Conservation (phyloP, 2,113 vertebrate genomes). For the Caretta caretta region DNA sequence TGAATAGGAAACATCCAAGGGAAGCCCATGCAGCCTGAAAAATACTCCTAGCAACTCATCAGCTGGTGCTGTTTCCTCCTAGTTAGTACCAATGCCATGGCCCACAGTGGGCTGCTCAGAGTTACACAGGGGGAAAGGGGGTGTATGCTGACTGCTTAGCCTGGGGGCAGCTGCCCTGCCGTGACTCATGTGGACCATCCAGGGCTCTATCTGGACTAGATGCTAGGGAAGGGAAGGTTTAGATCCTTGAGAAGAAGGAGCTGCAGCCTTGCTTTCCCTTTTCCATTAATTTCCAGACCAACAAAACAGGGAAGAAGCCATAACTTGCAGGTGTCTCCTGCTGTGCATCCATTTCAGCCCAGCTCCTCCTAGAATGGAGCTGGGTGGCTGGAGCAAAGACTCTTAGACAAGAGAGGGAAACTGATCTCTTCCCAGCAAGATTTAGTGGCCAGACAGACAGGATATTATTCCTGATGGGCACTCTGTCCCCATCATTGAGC, state of each 20-base stretch:
- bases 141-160: not conserved
- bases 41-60: not conserved
- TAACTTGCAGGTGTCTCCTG: constrained; percentile 27
- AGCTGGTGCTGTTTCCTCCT: not conserved
- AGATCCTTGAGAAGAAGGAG: not conserved
- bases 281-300: constrained; percentile 23
- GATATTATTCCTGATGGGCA: constrained; percentile 54
- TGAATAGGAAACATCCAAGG: too few relatives aligned
- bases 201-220: not conserved
- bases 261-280: not conserved
- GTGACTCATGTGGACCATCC: not conserved
- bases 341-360: not conserved
- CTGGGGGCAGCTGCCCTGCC: not conserved
- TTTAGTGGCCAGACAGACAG: constrained; percentile 50
- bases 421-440: constrained; percentile 43
- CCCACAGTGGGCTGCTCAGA: not conserved
- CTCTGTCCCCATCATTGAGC: constrained; percentile 33
- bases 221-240: not conserved
- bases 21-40: not conserved
- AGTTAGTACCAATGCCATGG: not conserved
- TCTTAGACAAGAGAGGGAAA: constrained; percentile 48
- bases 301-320: not conserved
- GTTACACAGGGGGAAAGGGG: not conserved
- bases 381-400: constrained; percentile 30
- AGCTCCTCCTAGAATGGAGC: constrained; percentile 3